These are phyloP conservation scores for Epizoanthus ramosus DNA, from an alignment of 92 coral and sea anemone genomes.

Conservation along the genomic window DNA sequence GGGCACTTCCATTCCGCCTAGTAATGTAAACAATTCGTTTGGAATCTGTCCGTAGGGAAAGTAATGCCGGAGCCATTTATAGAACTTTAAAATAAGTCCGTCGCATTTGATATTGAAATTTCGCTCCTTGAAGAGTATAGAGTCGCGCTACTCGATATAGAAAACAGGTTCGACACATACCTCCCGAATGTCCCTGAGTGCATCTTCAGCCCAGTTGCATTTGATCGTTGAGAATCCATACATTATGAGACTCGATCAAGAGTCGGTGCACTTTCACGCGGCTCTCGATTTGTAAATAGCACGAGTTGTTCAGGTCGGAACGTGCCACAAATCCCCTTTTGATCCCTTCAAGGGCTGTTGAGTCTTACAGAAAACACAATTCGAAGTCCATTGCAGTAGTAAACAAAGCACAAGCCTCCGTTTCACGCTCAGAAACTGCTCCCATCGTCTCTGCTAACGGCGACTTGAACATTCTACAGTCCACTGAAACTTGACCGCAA, in stretches of 20 bases:
- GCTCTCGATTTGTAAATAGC: conserved; percentile 4
- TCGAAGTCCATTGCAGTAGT: background rate
- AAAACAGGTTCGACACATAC: conserved; percentile 40
- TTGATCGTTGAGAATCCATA: conserved; percentile 39
- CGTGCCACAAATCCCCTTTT: background rate
- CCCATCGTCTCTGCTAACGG: conserved; percentile 9
- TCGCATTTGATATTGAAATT: background rate
- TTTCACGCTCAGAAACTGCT: conserved; percentile 10
- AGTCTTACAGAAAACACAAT: conserved; percentile 19
- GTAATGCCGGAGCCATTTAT: conserved; percentile 7
- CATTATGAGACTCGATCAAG: conserved; percentile 37
- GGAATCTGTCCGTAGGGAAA: conserved; percentile 21
- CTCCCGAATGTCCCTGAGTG: conserved; percentile 75
- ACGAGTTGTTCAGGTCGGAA: background rate
- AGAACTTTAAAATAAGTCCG: conserved; percentile 6
- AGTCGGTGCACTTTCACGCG: conserved; percentile 47
- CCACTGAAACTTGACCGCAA: conserved; percentile 41
- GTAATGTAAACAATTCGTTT: conserved; percentile 63
- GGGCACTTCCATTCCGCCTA: conserved; percentile 34
- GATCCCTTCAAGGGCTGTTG: background rate
- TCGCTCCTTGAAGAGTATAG: background rate
- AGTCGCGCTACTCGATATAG: background rate
- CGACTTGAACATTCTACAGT: conserved; percentile 5
- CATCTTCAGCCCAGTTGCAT: conserved; percentile 69
- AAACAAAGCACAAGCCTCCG: conserved; percentile 12